phyloP scores from a whole-genome alignment of 2,113 vertebrate genomes.

The Microcebus tavaratra region DNA sequence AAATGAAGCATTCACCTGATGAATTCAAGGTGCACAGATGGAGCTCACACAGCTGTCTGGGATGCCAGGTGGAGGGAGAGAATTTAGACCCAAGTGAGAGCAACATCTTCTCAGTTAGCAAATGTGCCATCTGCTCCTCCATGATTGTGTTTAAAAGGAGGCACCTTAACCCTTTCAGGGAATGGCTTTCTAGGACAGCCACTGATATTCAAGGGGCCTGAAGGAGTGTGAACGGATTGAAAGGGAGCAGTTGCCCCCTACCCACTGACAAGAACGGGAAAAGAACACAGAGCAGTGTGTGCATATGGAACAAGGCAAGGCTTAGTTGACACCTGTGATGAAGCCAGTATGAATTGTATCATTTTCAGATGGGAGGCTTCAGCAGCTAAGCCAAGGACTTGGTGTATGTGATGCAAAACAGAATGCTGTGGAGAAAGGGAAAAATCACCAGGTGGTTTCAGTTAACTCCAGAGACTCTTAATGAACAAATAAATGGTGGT shows the following conservation, averaged over 20 bases:
- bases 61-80: slow-evolving; percentile 69
- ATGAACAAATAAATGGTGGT: not conserved
- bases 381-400: not conserved
- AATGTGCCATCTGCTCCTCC: slow-evolving; percentile 63
- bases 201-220: not conserved
- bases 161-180: slow-evolving; percentile 59
- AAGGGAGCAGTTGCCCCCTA: not conserved
- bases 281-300: not conserved
- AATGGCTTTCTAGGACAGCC: not conserved
- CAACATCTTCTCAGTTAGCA: slow-evolving; percentile 27
- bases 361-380: not conserved
- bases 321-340: not conserved
- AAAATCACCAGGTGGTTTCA: not conserved
- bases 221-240: not conserved
- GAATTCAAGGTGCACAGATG: slow-evolving; percentile 66
- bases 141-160: not conserved
- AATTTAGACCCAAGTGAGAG: slow-evolving; percentile 47
- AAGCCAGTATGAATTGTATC: not conserved
- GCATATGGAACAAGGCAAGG: too few relatives aligned
- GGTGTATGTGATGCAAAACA: not conserved
- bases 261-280: not conserved
- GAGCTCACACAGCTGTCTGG: slow-evolving; percentile 66
- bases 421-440: not conserved
- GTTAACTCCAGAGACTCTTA: slow-evolving; percentile 4
- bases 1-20: slow-evolving; percentile 65